Percentiles rank a stretch among this genome's conserved stretches.
Conservation (phyloP, 2,113 vertebrate species). For the Paramisgurnus dabryanus region DNA sequence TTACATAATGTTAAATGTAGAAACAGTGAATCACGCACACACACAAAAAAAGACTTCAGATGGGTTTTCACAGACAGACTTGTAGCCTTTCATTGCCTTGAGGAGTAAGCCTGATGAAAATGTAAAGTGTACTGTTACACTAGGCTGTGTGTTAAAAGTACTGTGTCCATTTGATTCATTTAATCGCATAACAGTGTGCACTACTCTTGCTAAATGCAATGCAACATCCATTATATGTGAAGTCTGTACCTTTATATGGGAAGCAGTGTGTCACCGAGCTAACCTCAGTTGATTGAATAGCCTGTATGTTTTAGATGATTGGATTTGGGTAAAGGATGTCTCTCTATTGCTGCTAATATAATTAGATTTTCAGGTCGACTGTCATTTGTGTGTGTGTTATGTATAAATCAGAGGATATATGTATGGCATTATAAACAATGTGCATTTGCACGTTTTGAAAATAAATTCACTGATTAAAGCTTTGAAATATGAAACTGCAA, state of each 20-base stretch:
- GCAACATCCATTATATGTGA: neutral
- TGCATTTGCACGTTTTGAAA: constrained; percentile 25
- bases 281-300: constrained; percentile 18
- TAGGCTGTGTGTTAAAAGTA: no score
- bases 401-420: constrained; percentile 10
- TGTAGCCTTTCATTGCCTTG: no score
- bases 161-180: no score
- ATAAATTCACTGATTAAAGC: neutral
- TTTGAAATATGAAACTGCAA: neutral
- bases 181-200: no score
- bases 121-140: no score
- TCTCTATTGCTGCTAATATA: constrained; percentile 23
- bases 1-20: no score
- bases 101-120: no score
- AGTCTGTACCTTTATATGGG: neutral
- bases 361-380: constrained; percentile 26
- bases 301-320: constrained; percentile 26
- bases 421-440: constrained; percentile 7
- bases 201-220: no score
- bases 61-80: no score
- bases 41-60: no score
- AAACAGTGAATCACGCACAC: no score
- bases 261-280: neutral
- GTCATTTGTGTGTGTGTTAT: constrained; percentile 5
- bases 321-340: constrained; percentile 15